Evolutionary conservation across 2,797 vertebrate genomes (phyloP).

Genomic region (Gambusia yucatana): DNA sequence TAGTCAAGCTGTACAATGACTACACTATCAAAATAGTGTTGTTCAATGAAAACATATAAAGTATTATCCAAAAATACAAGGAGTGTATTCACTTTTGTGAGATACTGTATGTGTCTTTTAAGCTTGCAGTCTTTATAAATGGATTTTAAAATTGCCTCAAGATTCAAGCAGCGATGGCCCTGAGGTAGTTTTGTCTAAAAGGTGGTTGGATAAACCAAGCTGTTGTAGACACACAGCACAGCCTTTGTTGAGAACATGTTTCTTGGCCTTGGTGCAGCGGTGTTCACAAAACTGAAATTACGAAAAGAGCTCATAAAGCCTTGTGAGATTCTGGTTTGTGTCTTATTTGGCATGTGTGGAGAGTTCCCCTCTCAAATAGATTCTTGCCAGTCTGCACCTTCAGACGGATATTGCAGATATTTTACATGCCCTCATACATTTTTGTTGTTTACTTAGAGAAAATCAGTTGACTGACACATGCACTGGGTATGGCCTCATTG

Average conservation of each 20-base stretch:
- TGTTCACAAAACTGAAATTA: slow-evolving; percentile 59
- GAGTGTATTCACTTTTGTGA: not conserved
- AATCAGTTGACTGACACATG: slow-evolving; percentile 20
- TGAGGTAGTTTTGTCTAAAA: slow-evolving; percentile 60
- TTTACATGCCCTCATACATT: slow-evolving; percentile 6
- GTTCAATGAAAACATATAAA: not conserved
- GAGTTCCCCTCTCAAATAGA: not conserved
- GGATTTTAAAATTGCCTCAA: slow-evolving; percentile 28
- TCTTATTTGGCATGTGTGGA: slow-evolving; percentile 26
- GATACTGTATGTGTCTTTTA: not conserved
- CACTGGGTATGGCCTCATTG: slow-evolving; percentile 30
- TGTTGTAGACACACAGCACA: slow-evolving; percentile 52
- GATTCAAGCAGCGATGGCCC: slow-evolving; percentile 30
- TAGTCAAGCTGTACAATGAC: not conserved
- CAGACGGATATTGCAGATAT: not conserved
- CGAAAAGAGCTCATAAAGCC: slow-evolving; percentile 44
- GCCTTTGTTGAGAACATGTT: slow-evolving; percentile 64
- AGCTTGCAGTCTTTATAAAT: not conserved
- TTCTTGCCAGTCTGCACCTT: not conserved
- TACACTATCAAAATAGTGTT: not conserved
- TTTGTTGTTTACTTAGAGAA: slow-evolving; percentile 24
- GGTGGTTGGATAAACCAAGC: slow-evolving; percentile 56
- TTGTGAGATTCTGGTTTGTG: slow-evolving; percentile 44
- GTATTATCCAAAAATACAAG: not conserved
- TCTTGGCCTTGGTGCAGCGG: slow-evolving; percentile 51